Evolutionary conservation across 2,888 invertebrate genomes (phyloP).

Genomic region (Watsonalla binaria): DNA sequence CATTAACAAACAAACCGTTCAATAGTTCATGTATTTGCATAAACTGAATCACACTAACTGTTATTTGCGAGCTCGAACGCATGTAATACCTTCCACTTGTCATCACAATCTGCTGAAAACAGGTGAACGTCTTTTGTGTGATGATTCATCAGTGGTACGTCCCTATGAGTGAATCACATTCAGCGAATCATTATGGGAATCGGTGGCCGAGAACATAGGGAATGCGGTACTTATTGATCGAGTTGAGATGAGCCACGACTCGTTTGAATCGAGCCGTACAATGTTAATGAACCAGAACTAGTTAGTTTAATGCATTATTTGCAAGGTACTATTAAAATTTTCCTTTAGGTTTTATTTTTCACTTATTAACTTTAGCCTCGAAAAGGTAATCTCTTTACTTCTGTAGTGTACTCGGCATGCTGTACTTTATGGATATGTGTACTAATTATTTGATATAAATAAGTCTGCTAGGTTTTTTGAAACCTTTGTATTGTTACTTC

Average conservation of each 20-base stretch:
- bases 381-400: too few relatives aligned
- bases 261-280: too few relatives aligned
- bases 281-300: too few relatives aligned
- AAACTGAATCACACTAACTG: conserved; percentile 39
- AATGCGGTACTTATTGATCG: conserved; percentile 14
- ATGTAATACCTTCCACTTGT: conserved; percentile 16
- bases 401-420: too few relatives aligned
- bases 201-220: conserved; percentile 20
- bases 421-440: too few relatives aligned
- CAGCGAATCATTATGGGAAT: conserved; percentile 40
- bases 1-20: conserved; percentile 40
- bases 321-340: too few relatives aligned
- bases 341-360: too few relatives aligned
- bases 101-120: conserved; percentile 22
- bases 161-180: conserved; percentile 33
- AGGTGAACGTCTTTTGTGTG: conserved; percentile 29
- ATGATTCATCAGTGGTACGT: conserved; percentile 29
- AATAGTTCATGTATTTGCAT: conserved; percentile 44
- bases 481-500: too few relatives aligned
- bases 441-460: too few relatives aligned
- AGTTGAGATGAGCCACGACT: not conserved
- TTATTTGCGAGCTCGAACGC: conserved; percentile 22
- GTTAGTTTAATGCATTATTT: too few relatives aligned
- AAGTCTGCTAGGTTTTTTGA: too few relatives aligned
- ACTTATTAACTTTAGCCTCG: too few relatives aligned